Conservation (phyloP, 2,888 invertebrate genomes). For the Homarus gammarus region DNA sequence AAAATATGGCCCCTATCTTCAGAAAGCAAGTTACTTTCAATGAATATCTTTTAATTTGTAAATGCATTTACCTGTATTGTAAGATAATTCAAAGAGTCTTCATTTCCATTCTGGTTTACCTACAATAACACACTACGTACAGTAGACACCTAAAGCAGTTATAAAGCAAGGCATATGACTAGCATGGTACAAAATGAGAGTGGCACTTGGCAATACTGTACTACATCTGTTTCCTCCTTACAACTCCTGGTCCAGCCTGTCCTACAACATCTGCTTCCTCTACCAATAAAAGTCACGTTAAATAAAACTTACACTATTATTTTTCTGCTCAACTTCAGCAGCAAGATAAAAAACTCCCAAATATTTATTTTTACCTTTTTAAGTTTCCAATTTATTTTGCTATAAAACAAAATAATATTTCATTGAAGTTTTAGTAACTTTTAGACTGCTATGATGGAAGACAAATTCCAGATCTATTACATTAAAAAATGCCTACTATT, state of each 20-base stretch:
- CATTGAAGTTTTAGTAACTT: too few relatives aligned
- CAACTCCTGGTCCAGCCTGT: slow-evolving; percentile 17
- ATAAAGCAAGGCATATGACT: slow-evolving; percentile 61
- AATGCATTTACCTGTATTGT: neutral
- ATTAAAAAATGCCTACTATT: neutral
- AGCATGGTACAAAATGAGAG: slow-evolving; percentile 62
- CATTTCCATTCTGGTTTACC: slow-evolving; percentile 10
- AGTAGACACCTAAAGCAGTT: slow-evolving; percentile 41
- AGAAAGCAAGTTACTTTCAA: neutral
- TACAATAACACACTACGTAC: slow-evolving; percentile 40
- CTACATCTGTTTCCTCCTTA: slow-evolving; percentile 41
- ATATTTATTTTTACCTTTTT: too few relatives aligned
- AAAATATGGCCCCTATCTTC: neutral
- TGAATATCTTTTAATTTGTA: neutral
- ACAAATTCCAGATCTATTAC: too few relatives aligned
- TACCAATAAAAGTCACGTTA: too few relatives aligned
- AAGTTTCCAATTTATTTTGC: too few relatives aligned
- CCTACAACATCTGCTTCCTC: neutral
- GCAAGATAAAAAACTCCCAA: neutral
- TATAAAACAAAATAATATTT: too few relatives aligned
- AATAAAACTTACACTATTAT: neutral
- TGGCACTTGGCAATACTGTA: slow-evolving; percentile 68
- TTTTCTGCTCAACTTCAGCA: neutral
- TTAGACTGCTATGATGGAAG: too few relatives aligned
- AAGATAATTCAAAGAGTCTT: neutral